These are phyloP conservation scores for Enchytraeus crypticus DNA, from an alignment of 2,888 invertebrate genomes.

Conservation along the genomic window DNA sequence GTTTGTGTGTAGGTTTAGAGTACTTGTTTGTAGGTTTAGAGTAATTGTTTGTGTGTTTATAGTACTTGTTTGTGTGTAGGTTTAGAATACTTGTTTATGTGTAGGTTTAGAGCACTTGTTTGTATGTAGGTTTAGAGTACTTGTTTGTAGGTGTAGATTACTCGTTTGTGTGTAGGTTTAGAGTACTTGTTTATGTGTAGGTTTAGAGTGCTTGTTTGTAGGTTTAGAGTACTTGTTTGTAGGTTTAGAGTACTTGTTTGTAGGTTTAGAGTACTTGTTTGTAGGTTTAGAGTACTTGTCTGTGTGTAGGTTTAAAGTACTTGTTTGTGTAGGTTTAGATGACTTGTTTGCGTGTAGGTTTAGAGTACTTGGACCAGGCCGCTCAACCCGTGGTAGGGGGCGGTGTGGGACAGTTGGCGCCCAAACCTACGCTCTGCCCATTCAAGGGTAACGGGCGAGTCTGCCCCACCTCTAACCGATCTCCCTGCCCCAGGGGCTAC, in stretches of 20 bases:
- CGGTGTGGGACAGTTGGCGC: too few species aligned
- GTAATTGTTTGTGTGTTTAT: too few species aligned
- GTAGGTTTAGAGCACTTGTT: too few species aligned
- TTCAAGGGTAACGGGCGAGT: neutral
- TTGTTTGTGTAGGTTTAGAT: neutral
- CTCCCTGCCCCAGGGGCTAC: constrained; percentile 17
- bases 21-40: too few species aligned
- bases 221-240: neutral
- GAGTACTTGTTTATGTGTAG: neutral
- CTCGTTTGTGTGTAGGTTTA: neutral
- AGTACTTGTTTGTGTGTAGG: too few species aligned
- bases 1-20: too few species aligned
- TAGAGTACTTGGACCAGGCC: too few species aligned
- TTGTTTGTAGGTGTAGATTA: too few species aligned
- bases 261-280: neutral
- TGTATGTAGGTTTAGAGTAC: too few species aligned
- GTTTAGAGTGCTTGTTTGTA: neutral
- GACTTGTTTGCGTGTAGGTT: neutral
- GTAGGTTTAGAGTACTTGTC: neutral
- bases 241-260: neutral
- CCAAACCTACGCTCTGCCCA: too few species aligned
- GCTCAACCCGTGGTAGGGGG: too few species aligned
- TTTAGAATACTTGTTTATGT: too few species aligned
- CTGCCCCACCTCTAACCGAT: neutral
- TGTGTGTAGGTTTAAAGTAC: neutral